Evolutionary conservation across 2,113 vertebrate species (phyloP).

Genomic region (Megaleporinus macrocephalus): DNA sequence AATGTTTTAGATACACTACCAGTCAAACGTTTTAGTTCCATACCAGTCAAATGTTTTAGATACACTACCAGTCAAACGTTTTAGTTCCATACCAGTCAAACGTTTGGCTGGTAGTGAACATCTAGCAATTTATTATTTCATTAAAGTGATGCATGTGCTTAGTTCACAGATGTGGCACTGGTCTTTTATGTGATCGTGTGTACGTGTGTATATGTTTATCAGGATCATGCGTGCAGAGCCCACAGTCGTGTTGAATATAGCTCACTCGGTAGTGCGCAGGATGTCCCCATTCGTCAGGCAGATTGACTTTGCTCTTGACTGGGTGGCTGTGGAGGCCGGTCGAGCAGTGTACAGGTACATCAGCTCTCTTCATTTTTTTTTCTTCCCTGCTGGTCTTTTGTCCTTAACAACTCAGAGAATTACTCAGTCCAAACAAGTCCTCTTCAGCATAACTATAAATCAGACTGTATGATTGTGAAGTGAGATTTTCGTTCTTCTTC

Average conservation of each 20-base stretch:
- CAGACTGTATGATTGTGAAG: not conserved
- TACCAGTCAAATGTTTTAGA: too few relatives aligned
- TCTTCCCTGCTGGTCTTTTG: not conserved
- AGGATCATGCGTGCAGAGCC: slow-evolving; percentile 95
- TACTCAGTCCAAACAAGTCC: not conserved
- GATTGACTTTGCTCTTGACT: slow-evolving; percentile 95
- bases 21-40: too few relatives aligned
- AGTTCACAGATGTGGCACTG: too few relatives aligned
- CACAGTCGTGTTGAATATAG: slow-evolving; percentile 85
- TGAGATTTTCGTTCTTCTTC: not conserved
- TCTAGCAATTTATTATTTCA: too few relatives aligned
- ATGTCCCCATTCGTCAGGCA: slow-evolving; percentile 92
- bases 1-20: too few relatives aligned
- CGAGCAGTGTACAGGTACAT: slow-evolving; percentile 90
- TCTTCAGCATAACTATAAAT: not conserved
- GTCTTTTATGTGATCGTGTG: not conserved
- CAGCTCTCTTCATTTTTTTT: slow-evolving; percentile 1
- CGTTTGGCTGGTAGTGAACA: too few relatives aligned
- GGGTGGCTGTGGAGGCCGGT: slow-evolving; percentile 96
- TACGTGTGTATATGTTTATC: slow-evolving; percentile 38
- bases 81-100: too few relatives aligned
- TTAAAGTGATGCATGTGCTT: too few relatives aligned
- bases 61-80: too few relatives aligned
- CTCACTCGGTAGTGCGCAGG: slow-evolving; percentile 88
- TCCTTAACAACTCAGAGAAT: not conserved